Percentiles rank a stretch among this genome's conserved stretches.
Conservation (phyloP, 1,140 invertebrate genomes). For the Papilio glaucus region DNA sequence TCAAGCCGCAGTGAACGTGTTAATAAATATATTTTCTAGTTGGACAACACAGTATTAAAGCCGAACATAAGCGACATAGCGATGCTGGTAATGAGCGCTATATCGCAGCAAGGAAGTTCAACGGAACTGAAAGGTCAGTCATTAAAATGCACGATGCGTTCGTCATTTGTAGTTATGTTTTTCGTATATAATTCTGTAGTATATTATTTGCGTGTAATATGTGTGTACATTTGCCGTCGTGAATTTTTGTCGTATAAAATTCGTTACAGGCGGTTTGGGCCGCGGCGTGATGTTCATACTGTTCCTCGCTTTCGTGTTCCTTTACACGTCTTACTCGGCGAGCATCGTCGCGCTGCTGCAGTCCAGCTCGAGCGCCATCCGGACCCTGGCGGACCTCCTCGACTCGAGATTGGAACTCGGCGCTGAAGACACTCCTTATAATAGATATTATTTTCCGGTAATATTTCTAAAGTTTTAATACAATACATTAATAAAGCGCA, state of each 20-base stretch:
- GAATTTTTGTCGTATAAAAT: slow-evolving; percentile 58
- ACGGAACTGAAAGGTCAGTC: slow-evolving; percentile 73
- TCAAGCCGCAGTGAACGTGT: too few species aligned
- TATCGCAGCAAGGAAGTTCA: slow-evolving; percentile 82
- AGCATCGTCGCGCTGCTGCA: slow-evolving; percentile 86
- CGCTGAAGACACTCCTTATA: slow-evolving; percentile 84
- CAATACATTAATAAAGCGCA: slow-evolving; percentile 24
- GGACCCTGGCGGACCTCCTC: slow-evolving; percentile 83
- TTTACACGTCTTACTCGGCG: slow-evolving; percentile 86
- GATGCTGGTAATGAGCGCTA: slow-evolving; percentile 75
- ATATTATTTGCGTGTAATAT: too few species aligned
- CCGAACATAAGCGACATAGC: slow-evolving; percentile 68
- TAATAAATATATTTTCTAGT: slow-evolving; percentile 27
- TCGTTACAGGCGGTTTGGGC: slow-evolving; percentile 66
- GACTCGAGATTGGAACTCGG: slow-evolving; percentile 84
- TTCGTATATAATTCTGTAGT: background rate
- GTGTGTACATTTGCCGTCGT: too few species aligned
- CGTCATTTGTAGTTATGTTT: background rate
- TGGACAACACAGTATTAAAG: slow-evolving; percentile 43
- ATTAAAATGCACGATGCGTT: slow-evolving; percentile 50
- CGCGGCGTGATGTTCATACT: slow-evolving; percentile 81
- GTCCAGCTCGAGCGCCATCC: slow-evolving; percentile 85
- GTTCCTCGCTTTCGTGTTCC: slow-evolving; percentile 76
- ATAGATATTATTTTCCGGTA: slow-evolving; percentile 85
- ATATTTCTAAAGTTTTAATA: slow-evolving; percentile 39